Percentiles rank a stretch among this genome's conserved stretches.
phyloP scores from a whole-genome alignment of 2,888 invertebrate species.

The Atethmia centrago region DNA sequence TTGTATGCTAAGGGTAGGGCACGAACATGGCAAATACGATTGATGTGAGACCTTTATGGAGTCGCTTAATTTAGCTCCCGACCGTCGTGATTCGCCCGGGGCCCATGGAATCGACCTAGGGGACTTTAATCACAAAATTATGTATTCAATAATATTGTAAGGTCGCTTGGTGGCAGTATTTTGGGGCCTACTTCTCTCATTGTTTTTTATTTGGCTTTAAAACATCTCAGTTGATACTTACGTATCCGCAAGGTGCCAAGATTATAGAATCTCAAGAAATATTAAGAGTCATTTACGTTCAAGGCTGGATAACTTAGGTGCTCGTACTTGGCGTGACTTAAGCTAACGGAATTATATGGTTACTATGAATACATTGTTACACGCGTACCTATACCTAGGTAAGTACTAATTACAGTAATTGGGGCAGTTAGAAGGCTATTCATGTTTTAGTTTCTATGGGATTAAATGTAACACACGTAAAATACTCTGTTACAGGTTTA shows the following conservation, averaged over 20 bases:
- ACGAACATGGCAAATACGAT: constrained; percentile 40
- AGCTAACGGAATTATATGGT: constrained; percentile 39
- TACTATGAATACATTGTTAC: constrained; percentile 41
- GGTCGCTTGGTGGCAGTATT: constrained; percentile 2
- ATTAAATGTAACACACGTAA: not conserved
- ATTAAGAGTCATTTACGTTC: constrained; percentile 18
- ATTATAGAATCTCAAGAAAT: constrained; percentile 12
- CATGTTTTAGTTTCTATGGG: constrained; percentile 6
- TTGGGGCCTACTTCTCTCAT: not conserved
- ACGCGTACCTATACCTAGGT: constrained; percentile 14
- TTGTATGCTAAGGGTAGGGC: constrained; percentile 27
- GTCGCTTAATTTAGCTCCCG: constrained; percentile 34
- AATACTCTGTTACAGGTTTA: constrained; percentile 3
- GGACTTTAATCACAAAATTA: constrained; percentile 35
- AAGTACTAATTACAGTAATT: constrained; percentile 20
- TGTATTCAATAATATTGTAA: constrained; percentile 22
- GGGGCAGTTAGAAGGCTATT: constrained; percentile 30
- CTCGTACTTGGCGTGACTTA: constrained; percentile 51
- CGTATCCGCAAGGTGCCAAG: not conserved
- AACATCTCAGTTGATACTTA: not conserved
- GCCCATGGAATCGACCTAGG: constrained; percentile 32
- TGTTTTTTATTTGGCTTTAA: not conserved
- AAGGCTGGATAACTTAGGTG: constrained; percentile 45
- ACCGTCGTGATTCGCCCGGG: constrained; percentile 14
- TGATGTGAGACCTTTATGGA: constrained; percentile 26